phyloP scores from a whole-genome alignment of 2,888 invertebrate species.

The Drosophila conformis region DNA sequence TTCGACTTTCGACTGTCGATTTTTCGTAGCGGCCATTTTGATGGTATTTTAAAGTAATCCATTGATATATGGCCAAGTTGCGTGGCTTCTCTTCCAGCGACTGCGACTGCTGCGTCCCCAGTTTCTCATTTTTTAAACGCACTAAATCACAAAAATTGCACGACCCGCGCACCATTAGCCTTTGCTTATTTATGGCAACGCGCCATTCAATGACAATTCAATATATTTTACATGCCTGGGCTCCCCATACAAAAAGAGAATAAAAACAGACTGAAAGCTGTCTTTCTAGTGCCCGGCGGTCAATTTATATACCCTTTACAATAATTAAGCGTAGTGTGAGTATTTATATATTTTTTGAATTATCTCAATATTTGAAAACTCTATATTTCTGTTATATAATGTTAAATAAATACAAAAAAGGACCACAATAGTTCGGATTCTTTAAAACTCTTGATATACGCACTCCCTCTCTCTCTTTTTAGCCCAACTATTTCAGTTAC shows the following conservation, averaged over 20 bases:
- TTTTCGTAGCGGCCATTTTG: constrained; percentile 28
- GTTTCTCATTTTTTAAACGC: constrained; percentile 47
- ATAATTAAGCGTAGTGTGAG: background rate
- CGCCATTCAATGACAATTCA: constrained; percentile 76
- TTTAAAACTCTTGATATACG: background rate
- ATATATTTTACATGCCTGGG: constrained; percentile 63
- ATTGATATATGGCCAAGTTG: constrained; percentile 61
- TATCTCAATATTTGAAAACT: background rate
- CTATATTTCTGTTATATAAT: background rate
- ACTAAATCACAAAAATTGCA: constrained; percentile 76
- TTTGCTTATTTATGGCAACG: constrained; percentile 71
- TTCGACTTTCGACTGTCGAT: constrained; percentile 25
- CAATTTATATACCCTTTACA: constrained; percentile 30
- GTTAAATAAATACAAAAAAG: too few relatives aligned
- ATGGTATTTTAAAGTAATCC: constrained; percentile 73
- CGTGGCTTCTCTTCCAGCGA: constrained; percentile 29
- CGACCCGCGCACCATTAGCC: constrained; percentile 72
- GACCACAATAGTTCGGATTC: too few relatives aligned
- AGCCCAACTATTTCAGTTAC: background rate
- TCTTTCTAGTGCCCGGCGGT: constrained; percentile 47
- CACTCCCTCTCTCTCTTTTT: background rate
- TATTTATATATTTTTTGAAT: background rate
- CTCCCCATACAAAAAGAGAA: background rate
- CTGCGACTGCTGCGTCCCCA: background rate
- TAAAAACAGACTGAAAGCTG: constrained; percentile 17